Percentiles rank a stretch among this genome's conserved stretches.
Evolutionary conservation across 2,113 vertebrate genomes (phyloP).

Genomic region (Zosterops borbonicus): DNA sequence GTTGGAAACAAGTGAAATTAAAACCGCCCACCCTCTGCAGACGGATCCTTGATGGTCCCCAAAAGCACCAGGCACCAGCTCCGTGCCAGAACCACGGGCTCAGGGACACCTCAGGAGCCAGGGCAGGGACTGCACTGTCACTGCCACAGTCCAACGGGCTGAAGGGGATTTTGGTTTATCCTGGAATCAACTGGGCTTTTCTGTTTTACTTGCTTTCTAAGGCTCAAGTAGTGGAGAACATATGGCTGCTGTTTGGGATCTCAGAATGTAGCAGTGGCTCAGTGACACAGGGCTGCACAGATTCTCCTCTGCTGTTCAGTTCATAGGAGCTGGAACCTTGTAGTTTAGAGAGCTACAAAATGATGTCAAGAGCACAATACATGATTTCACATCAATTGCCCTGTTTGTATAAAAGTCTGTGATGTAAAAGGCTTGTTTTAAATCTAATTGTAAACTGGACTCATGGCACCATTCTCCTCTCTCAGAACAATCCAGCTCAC

Average conservation of each 20-base stretch:
- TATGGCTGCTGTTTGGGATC: neutral
- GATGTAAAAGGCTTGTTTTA: neutral
- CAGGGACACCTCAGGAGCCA: too few relatives aligned
- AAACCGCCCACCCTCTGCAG: neutral
- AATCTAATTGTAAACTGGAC: neutral
- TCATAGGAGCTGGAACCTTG: neutral
- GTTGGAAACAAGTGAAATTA: slow-evolving; percentile 3
- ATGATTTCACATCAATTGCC: neutral
- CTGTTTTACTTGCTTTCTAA: neutral
- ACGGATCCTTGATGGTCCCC: neutral
- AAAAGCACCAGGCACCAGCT: too few relatives aligned
- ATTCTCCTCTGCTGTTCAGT: neutral
- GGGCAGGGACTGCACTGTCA: too few relatives aligned
- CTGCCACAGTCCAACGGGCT: neutral
- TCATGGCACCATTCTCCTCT: neutral
- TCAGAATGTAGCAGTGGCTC: neutral
- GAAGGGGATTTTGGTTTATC: neutral
- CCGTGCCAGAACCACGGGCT: too few relatives aligned
- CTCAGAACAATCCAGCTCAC: neutral
- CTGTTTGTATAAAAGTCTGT: neutral
- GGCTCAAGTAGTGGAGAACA: neutral
- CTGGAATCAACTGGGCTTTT: neutral
- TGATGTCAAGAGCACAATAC: neutral
- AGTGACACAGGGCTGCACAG: neutral
- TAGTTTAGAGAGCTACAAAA: neutral